Evolutionary conservation across 2,113 vertebrate species (phyloP), one percentile per base, ranked within the genome.

Genomic region (Plecotus auritus): DNA sequence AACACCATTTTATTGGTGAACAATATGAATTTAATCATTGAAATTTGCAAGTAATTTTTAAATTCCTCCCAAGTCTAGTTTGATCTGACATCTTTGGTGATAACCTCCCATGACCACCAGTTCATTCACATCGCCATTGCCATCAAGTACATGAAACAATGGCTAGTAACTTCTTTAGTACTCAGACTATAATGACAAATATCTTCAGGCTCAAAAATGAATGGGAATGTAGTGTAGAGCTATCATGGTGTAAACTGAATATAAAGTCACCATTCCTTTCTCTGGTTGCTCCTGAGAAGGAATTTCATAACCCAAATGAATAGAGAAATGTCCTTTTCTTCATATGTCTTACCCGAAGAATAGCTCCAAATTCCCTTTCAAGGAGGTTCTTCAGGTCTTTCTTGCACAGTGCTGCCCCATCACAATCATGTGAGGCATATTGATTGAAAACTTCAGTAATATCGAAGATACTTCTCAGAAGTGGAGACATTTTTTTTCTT

Each of bases 381-480:
- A 98, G 97, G 6, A 98, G 91, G 7, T 92, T 96, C 88, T 97
- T 98, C 95, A 98, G 96, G 85, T 92, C 96, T 94, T 93, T 92
- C 80, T 95, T 92, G 96, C 91, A 95, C 69, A 98, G 77, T 54
- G 77, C 76, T 80, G 97, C 87, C 56, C 77, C 32, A 54, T 84
- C 97, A 56, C 95, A 96, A 0, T 95, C 85, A 20, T 93, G 90
- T 66, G 88, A 93, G 23, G 96, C 96, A 1, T 97, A 93, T 3
- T 96, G 85, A 72, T 98, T 91, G 37, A 98, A 98, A 96, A 95
- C 0, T 32, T 96, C 84, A 30, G 97, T 95, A 92, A 98, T 98
- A 85, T 97, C 96, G 64, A 96, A 90, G 86, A 98, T 23, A 95
- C 98, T 98, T 82, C 96, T 98, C 85, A 98, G 92, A 96, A 98